These are phyloP conservation scores for Chymomyza procnemis DNA, from an alignment of 2,888 invertebrate genomes.

Conservation along the genomic window DNA sequence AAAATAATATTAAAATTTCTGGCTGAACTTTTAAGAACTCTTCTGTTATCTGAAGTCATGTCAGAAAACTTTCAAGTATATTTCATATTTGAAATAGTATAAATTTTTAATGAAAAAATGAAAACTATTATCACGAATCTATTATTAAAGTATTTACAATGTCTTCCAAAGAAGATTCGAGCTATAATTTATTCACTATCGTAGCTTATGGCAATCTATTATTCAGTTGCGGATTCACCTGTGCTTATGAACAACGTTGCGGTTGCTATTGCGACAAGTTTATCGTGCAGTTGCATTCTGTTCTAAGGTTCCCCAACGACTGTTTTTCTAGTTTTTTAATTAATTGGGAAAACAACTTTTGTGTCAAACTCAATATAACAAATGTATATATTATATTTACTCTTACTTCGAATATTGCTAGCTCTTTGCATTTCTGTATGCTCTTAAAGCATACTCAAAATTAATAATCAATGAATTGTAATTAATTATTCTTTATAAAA, in stretches of 20 bases:
- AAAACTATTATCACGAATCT: too few relatives aligned
- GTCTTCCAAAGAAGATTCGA: neutral
- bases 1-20: too few relatives aligned
- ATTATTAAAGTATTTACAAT: too few relatives aligned
- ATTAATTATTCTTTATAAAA: neutral
- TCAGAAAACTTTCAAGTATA: too few relatives aligned
- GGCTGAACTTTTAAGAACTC: too few relatives aligned
- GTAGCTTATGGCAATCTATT: neutral
- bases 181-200: too few relatives aligned
- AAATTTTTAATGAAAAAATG: too few relatives aligned
- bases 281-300: neutral
- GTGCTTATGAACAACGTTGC: neutral
- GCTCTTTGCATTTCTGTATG: neutral
- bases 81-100: too few relatives aligned
- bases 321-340: neutral
- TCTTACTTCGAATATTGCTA: neutral
- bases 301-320: neutral
- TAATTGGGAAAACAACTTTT: neutral
- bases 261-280: neutral
- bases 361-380: too few relatives aligned
- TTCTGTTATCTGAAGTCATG: too few relatives aligned
- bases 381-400: neutral
- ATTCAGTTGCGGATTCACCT: neutral
- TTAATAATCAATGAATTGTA: neutral
- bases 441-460: neutral